Evolutionary conservation across 2,113 vertebrate genomes (phyloP), one percentile per base, ranked within the genome.

Genomic region (Chamaetylas fuelleborni): DNA sequence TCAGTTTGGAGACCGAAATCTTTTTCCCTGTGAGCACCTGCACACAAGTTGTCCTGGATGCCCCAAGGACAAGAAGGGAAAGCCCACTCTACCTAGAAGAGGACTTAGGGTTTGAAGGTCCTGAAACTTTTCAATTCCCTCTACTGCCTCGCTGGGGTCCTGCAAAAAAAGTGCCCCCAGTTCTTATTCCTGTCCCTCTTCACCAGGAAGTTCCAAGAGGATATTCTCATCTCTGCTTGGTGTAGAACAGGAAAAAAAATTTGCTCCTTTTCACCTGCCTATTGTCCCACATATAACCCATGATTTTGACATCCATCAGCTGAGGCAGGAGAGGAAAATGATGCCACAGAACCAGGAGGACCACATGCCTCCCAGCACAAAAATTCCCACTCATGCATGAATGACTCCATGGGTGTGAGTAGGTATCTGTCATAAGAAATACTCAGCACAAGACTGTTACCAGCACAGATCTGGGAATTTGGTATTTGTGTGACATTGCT

Each of bases 401-500:
- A 34, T 26, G 42, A 38, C 26, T 81, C 34, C 16, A 20, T 8
- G 25, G 8, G 25, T 26, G 19, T 26, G 19, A 91, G 25, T 16
- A 67, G 58, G 84, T 33, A 42, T 28, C 25, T 51, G 17, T 51
- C 85, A 45, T 25, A 65, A 89, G 34, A 10, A 45, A 36, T 16
- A 12, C 28, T 19, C 45, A 66, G 29, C 16, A 38, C 25, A 65
- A 83, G 12, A 19, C 25, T 31, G 16, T 50, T 48, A 62, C 9
- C 33, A 62, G 38, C 25, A 54, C 15, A 50, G 22, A 12, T 51
- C 19, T 74, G 40, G 69, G 53, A 71, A 74, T 51, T 29, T 29
- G 31, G 9, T 31, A 29, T 77, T 42, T 73, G 45, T 76, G n/a
- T 2, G 1, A 48, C 0, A 0, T 22, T 24, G 11, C 34, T 66